Conservation (phyloP, 1,140 invertebrate species). For the Ectropis grisescens region DNA sequence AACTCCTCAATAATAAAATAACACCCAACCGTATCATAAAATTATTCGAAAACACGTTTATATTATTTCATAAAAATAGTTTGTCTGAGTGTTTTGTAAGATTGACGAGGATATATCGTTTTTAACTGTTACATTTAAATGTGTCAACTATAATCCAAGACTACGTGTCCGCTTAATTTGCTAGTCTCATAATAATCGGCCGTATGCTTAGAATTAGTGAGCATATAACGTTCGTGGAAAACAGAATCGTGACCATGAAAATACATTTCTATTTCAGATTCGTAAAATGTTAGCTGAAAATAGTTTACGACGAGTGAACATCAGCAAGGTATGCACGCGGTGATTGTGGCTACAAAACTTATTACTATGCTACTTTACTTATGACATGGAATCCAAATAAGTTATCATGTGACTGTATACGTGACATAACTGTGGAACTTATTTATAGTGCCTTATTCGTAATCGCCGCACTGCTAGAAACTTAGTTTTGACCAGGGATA, state of each 20-base stretch:
- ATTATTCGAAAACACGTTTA: too few species aligned
- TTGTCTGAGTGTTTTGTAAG: too few species aligned
- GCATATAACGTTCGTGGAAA: neutral
- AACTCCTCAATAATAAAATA: too few species aligned
- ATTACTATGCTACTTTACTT: slow-evolving; percentile 42
- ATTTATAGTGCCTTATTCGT: slow-evolving; percentile 23
- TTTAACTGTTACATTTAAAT: too few species aligned
- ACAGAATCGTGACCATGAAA: slow-evolving; percentile 3
- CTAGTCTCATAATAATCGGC: too few species aligned
- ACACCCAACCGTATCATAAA: too few species aligned
- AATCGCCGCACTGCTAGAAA: slow-evolving; percentile 12
- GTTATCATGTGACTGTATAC: slow-evolving; percentile 57
- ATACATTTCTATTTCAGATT: slow-evolving; percentile 26
- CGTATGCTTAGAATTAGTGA: too few species aligned
- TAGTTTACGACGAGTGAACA: slow-evolving; percentile 17
- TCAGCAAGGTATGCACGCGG: slow-evolving; percentile 28
- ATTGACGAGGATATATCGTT: too few species aligned
- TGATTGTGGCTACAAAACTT: slow-evolving; percentile 30
- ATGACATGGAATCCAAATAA: slow-evolving; percentile 16
- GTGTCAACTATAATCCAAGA: too few species aligned
- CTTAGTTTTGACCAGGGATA: slow-evolving; percentile 15
- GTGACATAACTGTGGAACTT: slow-evolving; percentile 27
- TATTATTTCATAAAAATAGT: too few species aligned
- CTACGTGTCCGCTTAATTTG: too few species aligned
- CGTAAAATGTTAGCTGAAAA: slow-evolving; percentile 30